Conservation (phyloP, 2,797 vertebrate genomes). For the Brachyalestes nurse region DNA sequence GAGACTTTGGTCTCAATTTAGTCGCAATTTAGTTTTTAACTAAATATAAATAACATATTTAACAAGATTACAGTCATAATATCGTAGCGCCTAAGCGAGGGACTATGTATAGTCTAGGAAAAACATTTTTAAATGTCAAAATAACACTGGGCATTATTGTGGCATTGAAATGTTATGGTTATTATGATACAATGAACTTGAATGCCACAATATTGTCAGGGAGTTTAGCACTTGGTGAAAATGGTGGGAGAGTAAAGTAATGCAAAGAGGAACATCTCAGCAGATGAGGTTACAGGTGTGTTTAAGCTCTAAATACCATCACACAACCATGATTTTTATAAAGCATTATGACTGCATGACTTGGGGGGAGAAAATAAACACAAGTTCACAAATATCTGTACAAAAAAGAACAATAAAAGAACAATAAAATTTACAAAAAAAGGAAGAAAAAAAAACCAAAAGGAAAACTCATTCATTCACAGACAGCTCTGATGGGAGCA, state of each 20-base stretch:
- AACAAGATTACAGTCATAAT: not conserved
- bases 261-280: constrained; percentile 77
- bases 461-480: constrained; percentile 78
- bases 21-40: not conserved
- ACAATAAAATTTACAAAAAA: constrained; percentile 53
- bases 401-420: constrained; percentile 77
- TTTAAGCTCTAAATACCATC: constrained; percentile 76
- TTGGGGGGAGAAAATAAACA: constrained; percentile 61
- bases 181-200: constrained; percentile 2
- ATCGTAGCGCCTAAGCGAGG: not conserved
- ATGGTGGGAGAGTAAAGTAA: constrained; percentile 57
- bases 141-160: not conserved
- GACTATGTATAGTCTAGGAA: not conserved
- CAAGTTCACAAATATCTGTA: constrained; percentile 79
- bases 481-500: constrained; percentile 77
- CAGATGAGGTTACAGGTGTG: constrained; percentile 80
- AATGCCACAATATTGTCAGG: constrained; percentile 11
- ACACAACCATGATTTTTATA: constrained; percentile 72
- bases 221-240: constrained; percentile 48
- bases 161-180: not conserved
- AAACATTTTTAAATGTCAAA: constrained; percentile 3
- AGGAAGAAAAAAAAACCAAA: constrained; percentile 66
- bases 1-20: not conserved
- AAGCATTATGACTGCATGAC: constrained; percentile 70
- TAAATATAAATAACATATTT: not conserved